phyloP scores from a whole-genome alignment of 2,888 invertebrate species.

The Julus scanicus region DNA sequence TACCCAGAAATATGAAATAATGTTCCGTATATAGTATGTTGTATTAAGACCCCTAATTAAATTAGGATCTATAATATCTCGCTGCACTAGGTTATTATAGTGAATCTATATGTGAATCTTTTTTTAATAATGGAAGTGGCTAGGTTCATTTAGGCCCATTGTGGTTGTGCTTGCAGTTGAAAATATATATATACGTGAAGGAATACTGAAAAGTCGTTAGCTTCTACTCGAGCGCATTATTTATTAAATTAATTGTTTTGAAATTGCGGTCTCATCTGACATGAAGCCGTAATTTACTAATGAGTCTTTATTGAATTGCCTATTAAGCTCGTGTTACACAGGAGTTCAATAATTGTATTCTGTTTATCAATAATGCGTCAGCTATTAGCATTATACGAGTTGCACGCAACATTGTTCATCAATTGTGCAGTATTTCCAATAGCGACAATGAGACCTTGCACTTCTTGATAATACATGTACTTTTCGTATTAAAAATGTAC shows the following conservation, averaged over 20 bases:
- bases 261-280: constrained; percentile 22
- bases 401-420: background rate
- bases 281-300: background rate
- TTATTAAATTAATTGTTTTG: constrained; percentile 34
- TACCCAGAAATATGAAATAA: background rate
- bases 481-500: too few species aligned
- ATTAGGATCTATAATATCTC: constrained; percentile 20
- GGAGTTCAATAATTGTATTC: background rate
- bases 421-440: background rate
- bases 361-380: background rate
- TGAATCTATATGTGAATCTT: background rate
- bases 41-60: constrained; percentile 26
- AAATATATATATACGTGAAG: background rate
- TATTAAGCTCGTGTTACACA: background rate
- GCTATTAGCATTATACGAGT: background rate
- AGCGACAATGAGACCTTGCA: too few species aligned
- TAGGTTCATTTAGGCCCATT: background rate
- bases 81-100: background rate
- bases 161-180: background rate
- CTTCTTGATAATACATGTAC: too few species aligned
- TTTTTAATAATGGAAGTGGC: constrained; percentile 31
- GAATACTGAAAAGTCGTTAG: background rate
- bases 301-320: background rate
- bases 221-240: constrained; percentile 12
- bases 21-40: background rate